Base-by-base conservation (phyloP, 2,113 vertebrate species). In the Anhinga rufa region DNA sequence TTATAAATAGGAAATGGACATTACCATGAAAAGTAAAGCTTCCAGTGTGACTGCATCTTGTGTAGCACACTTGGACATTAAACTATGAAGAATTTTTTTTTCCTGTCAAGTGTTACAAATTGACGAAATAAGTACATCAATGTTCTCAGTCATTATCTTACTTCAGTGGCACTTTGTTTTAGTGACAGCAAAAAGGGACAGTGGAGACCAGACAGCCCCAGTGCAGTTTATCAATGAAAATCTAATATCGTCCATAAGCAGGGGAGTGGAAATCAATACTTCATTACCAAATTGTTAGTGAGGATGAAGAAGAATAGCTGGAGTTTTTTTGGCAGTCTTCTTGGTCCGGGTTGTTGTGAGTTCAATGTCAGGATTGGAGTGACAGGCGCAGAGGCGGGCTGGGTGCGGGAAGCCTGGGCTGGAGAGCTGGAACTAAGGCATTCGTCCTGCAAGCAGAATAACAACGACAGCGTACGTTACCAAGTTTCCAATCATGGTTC, bases 211-310 rank as follows among this genome's bases (percentile, higher is more conserved):
- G 98, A 98, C 98, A 98, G 96, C 94, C 98, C 98, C 97, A 68
- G 97, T 97, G 99, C 99, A 99, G 99, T 99, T 99, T 99, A 99
- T 99, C 99, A 99, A 99, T 99, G 98, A 98, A 99, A 99, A 99
- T 99, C 99, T 99, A 99, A 99, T 99, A 99, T 99, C 97, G 98
- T 99, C 99, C 99, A 99, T 99, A 99, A 99, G 99, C 99, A 98
- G 98, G 97, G 98, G 99, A 99, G 99, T 98, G 98, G 98, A 99
- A 99, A 99, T 99, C 99, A 99, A 99, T 99, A 99, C 99, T 99
- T 99, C 99, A 99, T 99, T 99, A 99, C 99, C 99, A 99, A 99
- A 99, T 99, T 99, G 99, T 99, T 99, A 99, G 99, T 98, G 98
- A 98, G 98, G 98, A 99, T 99, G 99, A 99, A 99, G 99, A 99